phyloP scores from a whole-genome alignment of 2,113 vertebrate species.

The Mugil cephalus region DNA sequence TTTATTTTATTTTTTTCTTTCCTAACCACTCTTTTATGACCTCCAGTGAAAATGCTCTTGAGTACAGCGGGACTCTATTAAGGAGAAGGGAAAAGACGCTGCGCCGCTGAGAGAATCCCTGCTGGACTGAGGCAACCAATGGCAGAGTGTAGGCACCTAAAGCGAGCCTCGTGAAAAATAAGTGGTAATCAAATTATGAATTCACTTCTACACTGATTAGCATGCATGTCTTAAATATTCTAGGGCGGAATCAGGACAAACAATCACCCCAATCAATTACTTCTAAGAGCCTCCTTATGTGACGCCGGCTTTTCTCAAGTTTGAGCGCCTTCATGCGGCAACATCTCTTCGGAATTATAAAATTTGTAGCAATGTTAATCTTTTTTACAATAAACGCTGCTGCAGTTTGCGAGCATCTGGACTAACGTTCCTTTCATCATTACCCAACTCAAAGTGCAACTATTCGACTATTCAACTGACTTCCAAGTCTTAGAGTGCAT shows the following conservation, averaged over 20 bases:
- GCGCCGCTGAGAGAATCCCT: background rate
- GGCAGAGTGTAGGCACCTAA: too few species aligned
- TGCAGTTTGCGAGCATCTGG: background rate
- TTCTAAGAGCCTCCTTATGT: background rate
- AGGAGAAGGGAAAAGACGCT: background rate
- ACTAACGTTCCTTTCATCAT: constrained; percentile 30
- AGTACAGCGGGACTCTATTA: constrained; percentile 3
- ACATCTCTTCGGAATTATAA: background rate
- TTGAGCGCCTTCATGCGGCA: background rate
- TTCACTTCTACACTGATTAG: background rate
- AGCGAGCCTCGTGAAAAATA: background rate
- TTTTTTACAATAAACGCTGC: background rate
- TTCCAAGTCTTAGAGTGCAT: constrained; percentile 59
- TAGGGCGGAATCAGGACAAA: background rate
- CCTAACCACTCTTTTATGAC: constrained; percentile 3
- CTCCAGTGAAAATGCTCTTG: constrained; percentile 26
- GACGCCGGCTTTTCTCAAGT: background rate
- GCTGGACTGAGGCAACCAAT: too few species aligned
- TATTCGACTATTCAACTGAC: constrained; percentile 37
- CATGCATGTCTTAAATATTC: background rate
- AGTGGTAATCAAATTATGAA: background rate
- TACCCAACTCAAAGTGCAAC: constrained; percentile 25
- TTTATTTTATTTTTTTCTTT: background rate
- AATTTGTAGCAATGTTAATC: background rate
- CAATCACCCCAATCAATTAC: background rate